Evolutionary conservation across 2,888 invertebrate species (phyloP).

Genomic region (Odontocolon sp.): DNA sequence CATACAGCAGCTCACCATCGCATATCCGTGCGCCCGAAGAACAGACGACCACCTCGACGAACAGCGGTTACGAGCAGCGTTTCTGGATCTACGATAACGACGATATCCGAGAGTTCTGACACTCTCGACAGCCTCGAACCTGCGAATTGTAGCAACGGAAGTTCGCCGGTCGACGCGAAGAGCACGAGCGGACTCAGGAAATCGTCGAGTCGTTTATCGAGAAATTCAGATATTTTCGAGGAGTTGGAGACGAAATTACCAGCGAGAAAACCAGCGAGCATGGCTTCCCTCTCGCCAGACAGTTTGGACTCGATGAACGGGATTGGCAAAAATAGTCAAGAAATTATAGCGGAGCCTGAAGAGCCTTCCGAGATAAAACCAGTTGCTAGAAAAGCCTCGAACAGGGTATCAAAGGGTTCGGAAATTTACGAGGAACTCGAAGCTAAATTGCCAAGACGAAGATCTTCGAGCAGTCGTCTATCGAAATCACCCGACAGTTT

Average conservation of each 20-base stretch:
- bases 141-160: conserved; percentile 55
- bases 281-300: conserved; percentile 76
- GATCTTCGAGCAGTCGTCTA: conserved; percentile 71
- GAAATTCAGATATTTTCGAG: conserved; percentile 77
- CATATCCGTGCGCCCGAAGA: conserved; percentile 78
- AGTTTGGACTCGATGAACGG: conserved; percentile 72
- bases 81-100: conserved; percentile 66
- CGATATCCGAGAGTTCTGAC: conserved; percentile 69
- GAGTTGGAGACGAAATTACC: conserved; percentile 72
- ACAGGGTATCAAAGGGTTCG: conserved; percentile 69
- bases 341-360: conserved; percentile 49
- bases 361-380: conserved; percentile 65
- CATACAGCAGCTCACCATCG: conserved; percentile 79
- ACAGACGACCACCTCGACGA: conserved; percentile 77
- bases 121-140: conserved; percentile 70
- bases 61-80: conserved; percentile 58
- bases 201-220: conserved; percentile 74
- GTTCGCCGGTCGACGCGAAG: conserved; percentile 64
- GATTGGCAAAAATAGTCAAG: conserved; percentile 48
- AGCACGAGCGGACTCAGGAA: conserved; percentile 67
- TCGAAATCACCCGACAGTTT: conserved; percentile 77
- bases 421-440: conserved; percentile 74
- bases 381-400: conserved; percentile 68
- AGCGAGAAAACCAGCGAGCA: conserved; percentile 66
- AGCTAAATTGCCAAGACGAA: conserved; percentile 69